Conservation (phyloP, 2,113 vertebrate genomes). For the Phalacrocorax aristotelis region DNA sequence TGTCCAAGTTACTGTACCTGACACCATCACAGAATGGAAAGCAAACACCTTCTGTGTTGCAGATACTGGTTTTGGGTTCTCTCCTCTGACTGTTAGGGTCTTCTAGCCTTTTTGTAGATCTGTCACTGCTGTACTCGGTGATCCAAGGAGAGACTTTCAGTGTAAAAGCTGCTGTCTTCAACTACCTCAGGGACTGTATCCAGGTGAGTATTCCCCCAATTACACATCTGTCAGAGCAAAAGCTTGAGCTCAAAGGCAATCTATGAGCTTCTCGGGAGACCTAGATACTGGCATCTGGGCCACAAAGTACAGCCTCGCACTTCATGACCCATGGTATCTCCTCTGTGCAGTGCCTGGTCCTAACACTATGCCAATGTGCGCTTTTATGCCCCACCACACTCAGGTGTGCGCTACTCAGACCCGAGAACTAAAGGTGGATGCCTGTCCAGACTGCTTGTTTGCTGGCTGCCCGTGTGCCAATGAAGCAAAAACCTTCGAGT, state of each 20-base stretch:
- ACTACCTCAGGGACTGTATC: constrained; percentile 75
- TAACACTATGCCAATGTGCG: not conserved
- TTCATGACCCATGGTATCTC: not conserved
- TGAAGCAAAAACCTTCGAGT: constrained; percentile 74
- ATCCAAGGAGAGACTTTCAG: constrained; percentile 82
- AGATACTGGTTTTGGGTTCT: constrained; percentile 79
- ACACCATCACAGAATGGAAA: constrained; percentile 88
- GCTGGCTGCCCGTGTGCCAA: constrained; percentile 78
- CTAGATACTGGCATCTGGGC: not conserved
- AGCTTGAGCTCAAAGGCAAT: not conserved
- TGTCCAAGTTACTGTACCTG: constrained; percentile 74
- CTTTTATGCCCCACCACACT: not conserved
- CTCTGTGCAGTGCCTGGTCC: not conserved
- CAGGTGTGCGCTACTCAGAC: constrained; percentile 13
- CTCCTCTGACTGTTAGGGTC: constrained; percentile 69
- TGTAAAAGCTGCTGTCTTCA: constrained; percentile 84
- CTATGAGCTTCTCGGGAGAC: not conserved
- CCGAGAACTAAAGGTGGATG: constrained; percentile 26
- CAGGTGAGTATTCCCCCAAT: constrained; percentile 26
- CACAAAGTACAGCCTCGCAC: not conserved
- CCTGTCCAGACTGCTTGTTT: constrained; percentile 52
- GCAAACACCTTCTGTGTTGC: constrained; percentile 83
- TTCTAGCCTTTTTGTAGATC: constrained; percentile 87
- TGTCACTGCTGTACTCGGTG: constrained; percentile 84
- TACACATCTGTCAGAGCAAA: not conserved